These are phyloP conservation scores for Hybognathus amarus DNA, from an alignment of 2,797 vertebrate species.

Conservation along the genomic window DNA sequence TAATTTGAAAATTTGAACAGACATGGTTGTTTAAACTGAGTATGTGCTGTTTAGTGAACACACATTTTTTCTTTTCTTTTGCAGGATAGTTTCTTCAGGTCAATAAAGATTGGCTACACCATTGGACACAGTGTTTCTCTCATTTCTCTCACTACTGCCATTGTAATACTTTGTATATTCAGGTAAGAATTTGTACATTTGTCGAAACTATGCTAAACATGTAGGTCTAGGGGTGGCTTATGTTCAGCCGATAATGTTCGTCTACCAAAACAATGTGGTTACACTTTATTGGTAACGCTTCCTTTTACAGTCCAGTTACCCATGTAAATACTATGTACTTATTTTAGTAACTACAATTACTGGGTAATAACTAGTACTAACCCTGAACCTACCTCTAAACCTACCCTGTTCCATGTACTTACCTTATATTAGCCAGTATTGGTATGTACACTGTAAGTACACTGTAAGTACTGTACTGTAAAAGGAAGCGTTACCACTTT, in stretches of 20 bases:
- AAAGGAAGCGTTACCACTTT: too few relatives aligned
- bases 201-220: not conserved
- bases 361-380: too few relatives aligned
- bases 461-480: too few relatives aligned
- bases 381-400: too few relatives aligned
- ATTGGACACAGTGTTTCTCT: constrained; percentile 92
- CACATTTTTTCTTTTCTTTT: not conserved
- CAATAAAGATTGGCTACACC: constrained; percentile 92
- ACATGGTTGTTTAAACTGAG: not conserved
- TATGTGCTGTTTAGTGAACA: not conserved
- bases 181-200: constrained; percentile 67
- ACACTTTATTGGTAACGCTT: too few relatives aligned
- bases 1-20: not conserved
- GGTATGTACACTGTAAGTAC: too few relatives aligned
- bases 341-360: too few relatives aligned
- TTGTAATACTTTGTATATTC: constrained; percentile 81
- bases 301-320: too few relatives aligned
- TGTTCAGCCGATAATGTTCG: not conserved
- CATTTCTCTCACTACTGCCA: constrained; percentile 85
- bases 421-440: too few relatives aligned
- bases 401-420: too few relatives aligned
- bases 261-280: not conserved
- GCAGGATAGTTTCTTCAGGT: constrained; percentile 83
- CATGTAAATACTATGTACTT: too few relatives aligned
- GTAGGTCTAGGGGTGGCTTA: not conserved